A percentile compares a stretch with the other conserved stretches of the same genome.
Evolutionary conservation across 2,113 vertebrate genomes (phyloP).

Genomic region (Nyctibius bracteatus): DNA sequence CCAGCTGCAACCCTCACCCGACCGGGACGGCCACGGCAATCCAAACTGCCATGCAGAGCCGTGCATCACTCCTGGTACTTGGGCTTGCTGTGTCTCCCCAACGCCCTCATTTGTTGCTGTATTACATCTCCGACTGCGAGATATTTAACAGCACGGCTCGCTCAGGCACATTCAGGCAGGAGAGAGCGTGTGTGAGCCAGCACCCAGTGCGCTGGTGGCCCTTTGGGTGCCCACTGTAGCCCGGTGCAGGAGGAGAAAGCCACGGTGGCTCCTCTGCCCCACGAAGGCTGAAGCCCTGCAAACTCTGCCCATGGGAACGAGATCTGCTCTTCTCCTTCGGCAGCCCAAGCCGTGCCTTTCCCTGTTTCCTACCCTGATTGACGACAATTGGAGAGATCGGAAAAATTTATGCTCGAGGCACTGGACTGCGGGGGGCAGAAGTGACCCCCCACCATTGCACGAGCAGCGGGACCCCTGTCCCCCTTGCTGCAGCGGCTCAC

Average conservation of each 20-base stretch:
- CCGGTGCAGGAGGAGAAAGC: background rate
- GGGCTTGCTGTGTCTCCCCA: conserved; percentile 12
- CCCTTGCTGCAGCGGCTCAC: background rate
- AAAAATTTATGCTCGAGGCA: background rate
- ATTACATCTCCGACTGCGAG: background rate
- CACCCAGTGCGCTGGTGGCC: background rate
- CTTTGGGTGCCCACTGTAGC: background rate
- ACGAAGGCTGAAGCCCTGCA: background rate
- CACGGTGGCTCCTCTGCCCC: background rate
- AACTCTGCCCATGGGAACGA: background rate
- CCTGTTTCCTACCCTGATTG: conserved; percentile 3
- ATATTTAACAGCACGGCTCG: background rate
- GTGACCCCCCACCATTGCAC: background rate
- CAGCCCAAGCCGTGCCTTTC: background rate
- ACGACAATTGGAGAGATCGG: background rate
- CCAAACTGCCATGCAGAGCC: background rate
- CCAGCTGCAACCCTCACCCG: background rate
- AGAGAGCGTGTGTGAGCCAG: background rate
- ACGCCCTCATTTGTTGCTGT: conserved; percentile 16
- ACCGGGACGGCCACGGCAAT: accelerated
- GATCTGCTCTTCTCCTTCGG: background rate
- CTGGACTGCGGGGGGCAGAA: background rate
- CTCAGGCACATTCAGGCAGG: background rate
- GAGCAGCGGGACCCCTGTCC: background rate
- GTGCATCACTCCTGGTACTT: background rate